A percentile compares a stretch with the other conserved stretches of the same genome.
phyloP scores from a whole-genome alignment of 2,113 vertebrate genomes.

The Cranoglanis bouderius region DNA sequence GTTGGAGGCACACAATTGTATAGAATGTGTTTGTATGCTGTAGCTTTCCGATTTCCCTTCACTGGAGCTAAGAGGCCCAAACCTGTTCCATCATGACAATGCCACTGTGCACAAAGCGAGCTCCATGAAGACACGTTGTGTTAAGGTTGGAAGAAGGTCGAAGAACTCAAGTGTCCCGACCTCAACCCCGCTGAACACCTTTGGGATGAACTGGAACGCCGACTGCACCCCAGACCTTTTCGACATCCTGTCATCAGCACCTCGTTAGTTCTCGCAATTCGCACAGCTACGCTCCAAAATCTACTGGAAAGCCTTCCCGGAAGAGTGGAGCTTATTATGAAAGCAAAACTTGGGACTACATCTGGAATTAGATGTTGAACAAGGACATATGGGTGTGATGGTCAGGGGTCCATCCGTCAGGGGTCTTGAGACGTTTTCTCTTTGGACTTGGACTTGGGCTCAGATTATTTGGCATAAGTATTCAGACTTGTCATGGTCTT shows the following conservation, averaged over 20 bases:
- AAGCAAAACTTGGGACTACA: neutral
- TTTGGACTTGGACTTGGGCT: neutral
- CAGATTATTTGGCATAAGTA: neutral
- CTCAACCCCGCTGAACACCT: neutral
- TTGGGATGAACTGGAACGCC: neutral
- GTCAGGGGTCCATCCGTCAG: neutral
- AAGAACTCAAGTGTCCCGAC: no score
- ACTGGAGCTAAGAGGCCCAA: no score
- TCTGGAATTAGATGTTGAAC: neutral
- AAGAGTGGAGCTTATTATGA: neutral
- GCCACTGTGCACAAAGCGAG: no score
- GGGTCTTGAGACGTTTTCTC: neutral
- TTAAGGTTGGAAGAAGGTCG: no score
- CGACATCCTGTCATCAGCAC: neutral
- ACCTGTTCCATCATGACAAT: no score
- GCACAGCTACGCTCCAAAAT: neutral
- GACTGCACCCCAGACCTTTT: neutral
- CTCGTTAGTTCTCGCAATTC: neutral
- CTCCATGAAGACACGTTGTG: no score
- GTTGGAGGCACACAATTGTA: neutral
- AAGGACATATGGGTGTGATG: neutral
- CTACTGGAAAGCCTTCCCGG: neutral
- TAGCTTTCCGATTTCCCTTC: no score
- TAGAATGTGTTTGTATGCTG: neutral
- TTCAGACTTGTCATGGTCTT: neutral